Evolutionary conservation across 2,113 vertebrate genomes (phyloP).

Genomic region (Nematolebias whitei): DNA sequence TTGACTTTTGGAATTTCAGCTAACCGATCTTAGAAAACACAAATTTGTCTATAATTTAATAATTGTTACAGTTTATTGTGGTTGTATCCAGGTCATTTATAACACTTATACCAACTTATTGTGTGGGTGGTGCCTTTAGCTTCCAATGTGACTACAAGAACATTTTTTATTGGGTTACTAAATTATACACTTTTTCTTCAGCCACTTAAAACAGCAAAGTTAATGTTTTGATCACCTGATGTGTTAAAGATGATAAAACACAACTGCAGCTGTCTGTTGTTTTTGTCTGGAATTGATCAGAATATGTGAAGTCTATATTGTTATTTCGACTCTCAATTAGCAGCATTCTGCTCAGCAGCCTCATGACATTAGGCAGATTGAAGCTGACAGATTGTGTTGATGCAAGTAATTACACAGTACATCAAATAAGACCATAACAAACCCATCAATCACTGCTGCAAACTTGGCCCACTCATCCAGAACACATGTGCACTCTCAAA

Average conservation of each 20-base stretch:
- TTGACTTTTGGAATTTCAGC: no score
- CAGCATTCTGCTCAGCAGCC: conserved; percentile 37
- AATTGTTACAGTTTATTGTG: no score
- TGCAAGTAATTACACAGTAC: conserved; percentile 74
- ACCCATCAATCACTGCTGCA: conserved; percentile 64
- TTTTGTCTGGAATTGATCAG: conserved; percentile 15
- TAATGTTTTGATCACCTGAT: background rate
- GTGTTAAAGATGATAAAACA: conserved; percentile 7
- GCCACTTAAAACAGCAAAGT: no score
- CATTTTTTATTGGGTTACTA: no score
- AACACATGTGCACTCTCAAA: background rate
- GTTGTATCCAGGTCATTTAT: no score
- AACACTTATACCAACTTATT: no score
- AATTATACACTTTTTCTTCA: no score
- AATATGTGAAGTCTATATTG: conserved; percentile 26
- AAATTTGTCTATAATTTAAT: no score
- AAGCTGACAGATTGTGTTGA: conserved; percentile 71
- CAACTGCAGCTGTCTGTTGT: background rate
- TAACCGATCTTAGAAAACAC: no score
- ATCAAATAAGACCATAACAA: conserved; percentile 72
- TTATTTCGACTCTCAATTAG: conserved; percentile 29
- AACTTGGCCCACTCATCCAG: conserved; percentile 20
- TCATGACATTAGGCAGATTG: conserved; percentile 52
- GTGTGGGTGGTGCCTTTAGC: no score
- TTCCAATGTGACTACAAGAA: no score